Evolutionary conservation across 1,140 invertebrate genomes (phyloP), one percentile per base, ranked within the genome.

Genomic region (Zaprionus davidi): DNA sequence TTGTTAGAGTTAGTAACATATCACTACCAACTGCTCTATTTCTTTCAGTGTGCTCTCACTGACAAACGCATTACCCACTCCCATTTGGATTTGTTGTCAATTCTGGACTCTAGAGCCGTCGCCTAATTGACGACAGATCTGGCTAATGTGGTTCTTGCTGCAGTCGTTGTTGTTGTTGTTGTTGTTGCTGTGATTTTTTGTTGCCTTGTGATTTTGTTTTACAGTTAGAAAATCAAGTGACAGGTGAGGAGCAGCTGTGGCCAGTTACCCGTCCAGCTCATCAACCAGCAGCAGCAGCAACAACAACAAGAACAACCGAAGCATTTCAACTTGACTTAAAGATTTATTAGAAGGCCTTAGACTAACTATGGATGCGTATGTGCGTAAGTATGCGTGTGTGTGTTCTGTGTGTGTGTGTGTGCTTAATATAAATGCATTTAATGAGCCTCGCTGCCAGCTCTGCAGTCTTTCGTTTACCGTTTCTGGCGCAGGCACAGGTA

Each of bases 401-500:
- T 26, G 0, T 2, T 41, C 2, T 41, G 5, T 59, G 17, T 55
- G 17, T 46, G n/a, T 71, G 60, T 67, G 44, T 72, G 71, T 78
- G 58, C 66, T 64, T 84, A 84, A 77, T 53, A 79, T 57, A 51
- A 71, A 57, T 78, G 60, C 46, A 71, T 68, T 41, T 62, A 72
- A 24, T 69, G 55, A 71, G 71, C 66, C 38, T 75, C 72, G 44
- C 44, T 69, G 15, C 59, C 65, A n/a, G 53, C 69, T 71, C 78
- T n/a, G 70, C 70, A 80, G 65, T 79, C 56, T 72, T 64, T 57
- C 62, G 41, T 81, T 76, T 93, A 95, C 95, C 95, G 94, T 93
- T 95, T 95, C 69, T 94, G 95, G 41, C 95, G 94, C 64, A 96
- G 93, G 80, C 96, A 97, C n/a, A 96, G 93, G 60, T 97, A 95